Evolutionary conservation across 2,797 vertebrate genomes (phyloP).

Genomic region (Silurus aristotelis): DNA sequence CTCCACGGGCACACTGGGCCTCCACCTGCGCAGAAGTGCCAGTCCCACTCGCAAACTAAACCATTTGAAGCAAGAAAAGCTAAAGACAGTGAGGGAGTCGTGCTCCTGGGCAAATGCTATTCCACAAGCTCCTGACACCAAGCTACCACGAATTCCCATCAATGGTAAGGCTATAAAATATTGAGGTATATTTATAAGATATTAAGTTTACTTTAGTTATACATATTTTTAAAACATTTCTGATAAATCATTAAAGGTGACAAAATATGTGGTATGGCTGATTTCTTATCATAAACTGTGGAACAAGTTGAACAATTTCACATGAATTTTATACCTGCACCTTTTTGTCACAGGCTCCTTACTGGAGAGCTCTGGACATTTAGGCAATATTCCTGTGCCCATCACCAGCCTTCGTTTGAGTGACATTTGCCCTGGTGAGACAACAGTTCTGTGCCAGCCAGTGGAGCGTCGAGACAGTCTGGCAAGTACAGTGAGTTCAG

Average conservation of each 20-base stretch:
- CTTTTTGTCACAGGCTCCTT: conserved; percentile 72
- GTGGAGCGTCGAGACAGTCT: conserved; percentile 85
- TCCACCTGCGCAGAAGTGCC: conserved; percentile 81
- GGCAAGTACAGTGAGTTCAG: conserved; percentile 85
- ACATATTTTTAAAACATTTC: background rate
- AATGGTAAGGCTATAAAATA: conserved; percentile 54
- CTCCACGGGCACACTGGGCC: conserved; percentile 77
- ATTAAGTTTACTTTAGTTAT: background rate
- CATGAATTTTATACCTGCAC: background rate
- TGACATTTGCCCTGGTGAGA: conserved; percentile 77
- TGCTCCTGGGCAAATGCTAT: conserved; percentile 82
- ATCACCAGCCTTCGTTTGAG: conserved; percentile 73
- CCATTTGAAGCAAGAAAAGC: conserved; percentile 88
- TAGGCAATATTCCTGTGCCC: conserved; percentile 67
- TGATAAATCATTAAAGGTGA: background rate
- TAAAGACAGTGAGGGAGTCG: conserved; percentile 87
- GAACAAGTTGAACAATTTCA: background rate
- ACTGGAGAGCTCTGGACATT: conserved; percentile 70
- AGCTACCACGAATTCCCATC: conserved; percentile 84
- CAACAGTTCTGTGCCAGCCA: conserved; percentile 76
- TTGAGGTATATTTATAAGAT: background rate
- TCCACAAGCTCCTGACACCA: conserved; percentile 78
- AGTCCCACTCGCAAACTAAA: conserved; percentile 79
- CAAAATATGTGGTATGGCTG: background rate
- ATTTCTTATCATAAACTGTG: background rate